Conservation (phyloP, 2,888 invertebrate species). For the Drosophila pegasa region DNA sequence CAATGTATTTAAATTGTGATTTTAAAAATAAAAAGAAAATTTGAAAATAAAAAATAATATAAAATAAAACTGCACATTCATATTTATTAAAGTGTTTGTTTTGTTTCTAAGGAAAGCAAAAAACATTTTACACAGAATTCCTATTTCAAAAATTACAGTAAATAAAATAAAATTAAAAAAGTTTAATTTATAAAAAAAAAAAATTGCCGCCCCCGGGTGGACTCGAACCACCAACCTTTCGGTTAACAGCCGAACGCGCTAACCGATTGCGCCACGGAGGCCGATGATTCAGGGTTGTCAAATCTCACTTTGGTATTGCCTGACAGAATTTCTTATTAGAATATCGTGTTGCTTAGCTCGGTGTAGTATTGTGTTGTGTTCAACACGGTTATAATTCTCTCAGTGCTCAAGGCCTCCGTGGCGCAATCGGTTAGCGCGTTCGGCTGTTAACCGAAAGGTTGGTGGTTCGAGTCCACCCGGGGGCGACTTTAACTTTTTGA, state of each 20-base stretch:
- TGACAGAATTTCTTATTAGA: not conserved
- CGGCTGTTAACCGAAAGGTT: conserved; percentile 99
- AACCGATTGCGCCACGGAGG: conserved; percentile 96
- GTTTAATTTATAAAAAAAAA: conserved; percentile 21
- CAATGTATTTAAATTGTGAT: not conserved
- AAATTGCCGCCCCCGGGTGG: conserved; percentile 93
- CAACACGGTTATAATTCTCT: conserved; percentile 2
- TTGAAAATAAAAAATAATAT: not conserved
- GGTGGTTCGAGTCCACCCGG: conserved; percentile 99
- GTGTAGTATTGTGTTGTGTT: not conserved
- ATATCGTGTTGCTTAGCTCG: not conserved
- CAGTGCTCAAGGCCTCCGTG: conserved; percentile 86
- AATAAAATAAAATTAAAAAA: not conserved
- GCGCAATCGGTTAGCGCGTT: conserved; percentile 99
- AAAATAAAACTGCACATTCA: too few relatives aligned
- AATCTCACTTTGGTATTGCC: conserved; percentile 9
- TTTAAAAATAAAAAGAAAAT: not conserved
- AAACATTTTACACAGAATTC: too few relatives aligned
- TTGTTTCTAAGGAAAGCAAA: too few relatives aligned
- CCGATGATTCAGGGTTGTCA: conserved; percentile 11
- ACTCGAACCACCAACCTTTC: conserved; percentile 99
- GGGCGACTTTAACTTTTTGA: conserved; percentile 86
- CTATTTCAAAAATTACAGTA: too few relatives aligned
- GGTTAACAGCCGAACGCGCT: conserved; percentile 99
- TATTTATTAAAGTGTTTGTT: too few relatives aligned